Evolutionary conservation across 2,113 vertebrate species (phyloP).

Genomic region (Podiceps cristatus): DNA sequence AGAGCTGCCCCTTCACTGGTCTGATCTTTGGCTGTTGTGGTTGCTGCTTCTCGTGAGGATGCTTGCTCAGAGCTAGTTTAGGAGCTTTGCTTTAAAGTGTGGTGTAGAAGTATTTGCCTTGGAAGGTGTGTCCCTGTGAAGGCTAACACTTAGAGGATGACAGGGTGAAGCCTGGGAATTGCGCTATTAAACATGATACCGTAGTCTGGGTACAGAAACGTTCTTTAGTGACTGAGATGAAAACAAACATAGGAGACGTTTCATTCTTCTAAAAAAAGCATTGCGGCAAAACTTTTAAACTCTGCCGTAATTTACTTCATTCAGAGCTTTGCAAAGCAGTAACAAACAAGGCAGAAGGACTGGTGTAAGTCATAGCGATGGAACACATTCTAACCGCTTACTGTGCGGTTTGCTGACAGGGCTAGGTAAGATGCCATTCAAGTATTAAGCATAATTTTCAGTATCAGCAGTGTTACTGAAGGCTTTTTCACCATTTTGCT

Average conservation of each 20-base stretch:
- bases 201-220: not conserved
- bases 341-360: not conserved
- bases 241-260: not conserved
- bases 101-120: not conserved
- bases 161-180: not conserved
- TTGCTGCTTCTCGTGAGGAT: not conserved
- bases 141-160: not conserved
- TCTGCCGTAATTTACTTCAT: not conserved
- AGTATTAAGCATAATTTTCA: not conserved
- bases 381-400: not conserved
- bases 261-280: not conserved
- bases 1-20: not conserved
- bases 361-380: not conserved
- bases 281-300: not conserved
- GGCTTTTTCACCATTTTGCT: not conserved
- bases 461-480: not conserved
- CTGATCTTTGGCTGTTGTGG: not conserved
- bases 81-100: not conserved
- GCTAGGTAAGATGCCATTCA: not conserved
- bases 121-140: not conserved
- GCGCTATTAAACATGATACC: rapidly evolving
- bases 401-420: not conserved
- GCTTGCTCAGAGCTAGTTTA: not conserved
- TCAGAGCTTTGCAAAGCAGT: not conserved
- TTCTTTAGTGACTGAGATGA: not conserved